Evolutionary conservation across 2,113 vertebrate species (phyloP), one percentile per base, ranked within the genome.

Genomic region (Collichthys lucidus): DNA sequence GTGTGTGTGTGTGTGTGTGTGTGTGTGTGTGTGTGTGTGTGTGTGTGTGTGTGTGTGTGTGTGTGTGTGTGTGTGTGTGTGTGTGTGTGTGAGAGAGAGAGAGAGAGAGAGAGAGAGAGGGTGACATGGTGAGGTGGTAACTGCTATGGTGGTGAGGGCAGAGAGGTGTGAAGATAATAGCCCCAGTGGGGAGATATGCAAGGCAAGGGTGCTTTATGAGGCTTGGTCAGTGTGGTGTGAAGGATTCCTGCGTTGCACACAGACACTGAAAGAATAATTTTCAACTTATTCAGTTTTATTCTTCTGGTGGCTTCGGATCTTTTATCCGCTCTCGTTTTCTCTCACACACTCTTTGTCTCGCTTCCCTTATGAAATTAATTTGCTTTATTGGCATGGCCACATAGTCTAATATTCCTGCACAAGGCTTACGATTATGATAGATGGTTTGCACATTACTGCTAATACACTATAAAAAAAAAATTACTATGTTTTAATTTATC

Each of bases 91-190:
- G 26, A n/a, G n/a, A n/a, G n/a, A 31, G 29, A 31, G 31, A 35
- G 31, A 35, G 35, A 35, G 1, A 35, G 35, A 40, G 35, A 35
- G 35, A 35, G 81, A 65, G 86, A 63, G 83, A 74, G 70, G 85
- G 87, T 66, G 86, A 84, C 59, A 35, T 46, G 79, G 81, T 80
- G 82, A 64, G 76, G 84, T 69, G 89, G 83, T 80, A 85, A 78
- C 47, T 47, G 88, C 62, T 81, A 87, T 79, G 83, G 69, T 77
- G 79, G 74, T 75, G 86, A 84, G 70, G 44, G 89, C 92, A 94
- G 44, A 82, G 88, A 92, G 90, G 90, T 94, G 92, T 93, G 92
- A 93, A 94, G 92, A 93, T 94, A 95, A 94, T 94, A 89, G 85
- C 86, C 92, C 93, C 90, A 80, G 57, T 80, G 80, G 89, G 94